phyloP scores from a whole-genome alignment of 2,113 vertebrate species.

The Trichomycterus rosablanca region DNA sequence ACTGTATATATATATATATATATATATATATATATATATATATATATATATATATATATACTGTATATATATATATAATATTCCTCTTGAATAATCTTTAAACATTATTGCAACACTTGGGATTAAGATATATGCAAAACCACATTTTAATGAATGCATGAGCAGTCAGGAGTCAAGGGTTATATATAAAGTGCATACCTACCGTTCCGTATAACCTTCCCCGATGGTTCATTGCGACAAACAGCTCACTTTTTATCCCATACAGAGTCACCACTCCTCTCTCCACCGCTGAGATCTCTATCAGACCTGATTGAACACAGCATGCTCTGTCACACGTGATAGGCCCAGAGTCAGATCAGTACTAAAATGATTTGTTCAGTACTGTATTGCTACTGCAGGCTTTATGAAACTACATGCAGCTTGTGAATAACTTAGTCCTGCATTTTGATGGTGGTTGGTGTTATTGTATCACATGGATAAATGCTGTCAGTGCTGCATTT shows the following conservation, averaged over 20 bases:
- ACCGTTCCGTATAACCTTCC: constrained; percentile 89
- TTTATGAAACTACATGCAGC: no score
- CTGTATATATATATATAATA: no score
- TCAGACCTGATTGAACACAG: constrained; percentile 73
- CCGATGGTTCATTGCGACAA: constrained; percentile 88
- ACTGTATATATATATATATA: no score
- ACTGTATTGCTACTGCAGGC: constrained; percentile 9
- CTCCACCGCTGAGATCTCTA: constrained; percentile 94
- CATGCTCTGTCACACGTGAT: constrained; percentile 35
- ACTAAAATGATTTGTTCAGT: constrained; percentile 1
- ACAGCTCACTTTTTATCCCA: constrained; percentile 81
- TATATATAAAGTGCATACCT: constrained; percentile 66
- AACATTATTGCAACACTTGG: no score
- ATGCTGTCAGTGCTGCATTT: constrained; percentile 46
- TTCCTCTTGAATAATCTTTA: no score
- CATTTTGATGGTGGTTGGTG: no score
- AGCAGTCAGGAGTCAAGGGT: background rate
- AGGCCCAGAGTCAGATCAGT: constrained; percentile 9
- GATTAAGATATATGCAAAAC: no score
- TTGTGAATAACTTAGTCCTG: no score
- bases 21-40: no score
- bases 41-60: no score
- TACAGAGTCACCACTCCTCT: constrained; percentile 90
- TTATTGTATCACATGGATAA: constrained; percentile 22
- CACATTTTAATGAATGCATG: no score